These are phyloP conservation scores for Sebastes schlegelii DNA, from an alignment of 2,113 vertebrate genomes.

Conservation along the genomic window DNA sequence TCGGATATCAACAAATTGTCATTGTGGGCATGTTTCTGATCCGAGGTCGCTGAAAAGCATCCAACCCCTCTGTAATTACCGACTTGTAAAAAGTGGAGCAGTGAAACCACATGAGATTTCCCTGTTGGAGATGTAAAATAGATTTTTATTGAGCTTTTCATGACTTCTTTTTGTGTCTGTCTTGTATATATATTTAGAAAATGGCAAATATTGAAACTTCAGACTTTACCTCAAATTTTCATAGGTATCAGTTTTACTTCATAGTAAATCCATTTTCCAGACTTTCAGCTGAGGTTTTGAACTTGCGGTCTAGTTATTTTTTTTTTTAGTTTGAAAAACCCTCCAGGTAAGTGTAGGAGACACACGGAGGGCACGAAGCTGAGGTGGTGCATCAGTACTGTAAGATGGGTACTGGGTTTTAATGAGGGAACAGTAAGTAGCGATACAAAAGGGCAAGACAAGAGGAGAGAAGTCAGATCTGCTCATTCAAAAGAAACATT, in stretches of 20 bases:
- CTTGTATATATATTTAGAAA: slow-evolving; percentile 46
- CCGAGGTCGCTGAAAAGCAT: background rate
- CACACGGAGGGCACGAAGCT: background rate
- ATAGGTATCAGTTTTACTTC: slow-evolving; percentile 50
- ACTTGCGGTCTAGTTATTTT: slow-evolving; percentile 33
- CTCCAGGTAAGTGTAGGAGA: background rate
- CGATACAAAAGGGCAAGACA: background rate
- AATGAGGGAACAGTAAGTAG: slow-evolving; percentile 51
- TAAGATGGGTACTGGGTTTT: background rate
- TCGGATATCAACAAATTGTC: slow-evolving; percentile 2
- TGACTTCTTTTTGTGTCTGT: slow-evolving; percentile 50
- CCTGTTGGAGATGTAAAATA: slow-evolving; percentile 43
- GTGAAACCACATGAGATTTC: slow-evolving; percentile 25
- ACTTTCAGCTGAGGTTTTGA: slow-evolving; percentile 36
- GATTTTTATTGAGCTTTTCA: slow-evolving; percentile 33
- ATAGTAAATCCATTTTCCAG: slow-evolving; percentile 51
- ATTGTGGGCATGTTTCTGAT: background rate
- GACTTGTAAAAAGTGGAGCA: slow-evolving; percentile 17
- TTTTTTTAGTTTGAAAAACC: slow-evolving; percentile 9
- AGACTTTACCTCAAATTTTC: slow-evolving; percentile 75
- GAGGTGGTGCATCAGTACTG: slow-evolving; percentile 20
- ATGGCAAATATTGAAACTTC: slow-evolving; percentile 61
- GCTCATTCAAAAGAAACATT: slow-evolving; percentile 25
- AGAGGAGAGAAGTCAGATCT: background rate
- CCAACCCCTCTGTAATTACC: background rate